Base-by-base conservation (phyloP, 1,140 invertebrate genomes). In the Drosophila ohnishii region DNA sequence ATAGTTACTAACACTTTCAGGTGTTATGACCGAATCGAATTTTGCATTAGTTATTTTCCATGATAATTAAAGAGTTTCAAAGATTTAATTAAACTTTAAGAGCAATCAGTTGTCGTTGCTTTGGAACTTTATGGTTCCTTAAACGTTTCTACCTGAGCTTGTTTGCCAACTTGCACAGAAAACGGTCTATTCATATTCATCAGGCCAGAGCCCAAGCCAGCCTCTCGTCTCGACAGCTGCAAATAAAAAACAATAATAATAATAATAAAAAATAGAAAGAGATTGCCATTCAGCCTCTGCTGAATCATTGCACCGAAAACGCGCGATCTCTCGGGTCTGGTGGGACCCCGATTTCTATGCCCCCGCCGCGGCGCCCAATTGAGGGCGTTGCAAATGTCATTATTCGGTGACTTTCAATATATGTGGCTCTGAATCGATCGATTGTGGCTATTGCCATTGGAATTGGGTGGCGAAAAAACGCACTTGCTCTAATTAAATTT, bases 381-480 rank as follows among this genome's bases (percentile, higher is more conserved):
- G 78, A 70, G 71, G 60, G 55, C 78, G 57, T 75, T 59, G 53
- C 66, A 59, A 69, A 69, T 69, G 65, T 53, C 65, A 69, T 69
- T 69, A 37, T 30, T 39, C 51, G 44, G 9, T 40, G 65, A 59
- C 65, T 50, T 71, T 50, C 44, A 59, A 71, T 30, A 40, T 51
- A 8, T 13, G n/a, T 3, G 22, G 32, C 25, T 30, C 5, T 9
- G 40, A n/a, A 37, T 22, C 44, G 16, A 63, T 45, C 16, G 22
- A 47, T 47, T 30, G n/a, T 35, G 22, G 19, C 7, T n/a, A 32
- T 40, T 42, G 40, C 16, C 5, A 19, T 44, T 19, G 25, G 22
- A 47, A 47, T 28, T 48, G 30, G 48, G 10, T 69, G 19, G n/a
- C 32, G 14, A n/a, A 59, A 57, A 58, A 58, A 70, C 11, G 28